Percentiles rank a stretch among this genome's conserved stretches.
Conservation (phyloP, 2,888 invertebrate genomes). For the Conchocele bisecta region DNA sequence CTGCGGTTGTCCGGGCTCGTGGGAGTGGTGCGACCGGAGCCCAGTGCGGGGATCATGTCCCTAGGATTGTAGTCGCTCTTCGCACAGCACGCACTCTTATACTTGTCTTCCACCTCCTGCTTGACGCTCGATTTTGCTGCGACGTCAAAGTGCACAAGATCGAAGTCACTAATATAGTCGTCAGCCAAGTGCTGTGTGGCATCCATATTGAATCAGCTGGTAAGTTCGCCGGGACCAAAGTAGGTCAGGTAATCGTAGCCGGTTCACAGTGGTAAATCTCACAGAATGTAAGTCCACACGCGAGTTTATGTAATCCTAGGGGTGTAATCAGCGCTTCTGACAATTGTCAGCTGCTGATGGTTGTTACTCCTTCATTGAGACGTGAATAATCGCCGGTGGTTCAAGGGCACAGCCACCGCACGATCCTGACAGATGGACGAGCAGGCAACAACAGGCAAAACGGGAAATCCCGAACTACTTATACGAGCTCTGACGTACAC, state of each 20-base stretch:
- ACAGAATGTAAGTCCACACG: too few relatives aligned
- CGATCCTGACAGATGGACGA: slow-evolving; percentile 71
- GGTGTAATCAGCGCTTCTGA: slow-evolving; percentile 38
- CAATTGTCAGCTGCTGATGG: slow-evolving; percentile 44
- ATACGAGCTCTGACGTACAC: slow-evolving; percentile 68
- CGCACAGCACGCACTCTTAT: slow-evolving; percentile 60
- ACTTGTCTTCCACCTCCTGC: slow-evolving; percentile 57
- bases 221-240: slow-evolving; percentile 54
- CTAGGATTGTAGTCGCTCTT: slow-evolving; percentile 36
- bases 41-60: slow-evolving; percentile 55
- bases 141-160: slow-evolving; percentile 74
- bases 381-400: slow-evolving; percentile 69
- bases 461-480: slow-evolving; percentile 71
- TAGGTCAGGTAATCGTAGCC: slow-evolving; percentile 48
- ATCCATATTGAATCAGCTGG: slow-evolving; percentile 72
- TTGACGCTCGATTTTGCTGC: slow-evolving; percentile 66
- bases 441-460: slow-evolving; percentile 76
- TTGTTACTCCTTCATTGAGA: slow-evolving; percentile 52
- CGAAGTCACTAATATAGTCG: slow-evolving; percentile 77
- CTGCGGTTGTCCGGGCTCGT: slow-evolving; percentile 63
- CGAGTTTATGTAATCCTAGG: too few relatives aligned
- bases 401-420: slow-evolving; percentile 72
- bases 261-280: too few relatives aligned
- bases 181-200: slow-evolving; percentile 72
- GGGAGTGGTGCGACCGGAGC: slow-evolving; percentile 61